Percentiles rank a stretch among this genome's conserved stretches.
phyloP scores from a whole-genome alignment of 2,113 vertebrate genomes.

The Scomber colias region DNA sequence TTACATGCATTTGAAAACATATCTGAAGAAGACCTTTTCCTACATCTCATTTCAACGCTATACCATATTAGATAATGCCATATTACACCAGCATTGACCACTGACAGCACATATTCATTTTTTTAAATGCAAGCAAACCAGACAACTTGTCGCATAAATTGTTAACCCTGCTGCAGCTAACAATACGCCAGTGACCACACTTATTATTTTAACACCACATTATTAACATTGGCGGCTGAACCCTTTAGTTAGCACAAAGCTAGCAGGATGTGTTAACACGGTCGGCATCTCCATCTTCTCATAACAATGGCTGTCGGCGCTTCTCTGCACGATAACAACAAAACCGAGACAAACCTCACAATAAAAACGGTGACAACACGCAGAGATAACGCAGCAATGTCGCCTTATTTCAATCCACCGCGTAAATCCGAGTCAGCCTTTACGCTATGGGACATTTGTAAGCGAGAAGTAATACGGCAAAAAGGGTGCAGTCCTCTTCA shows the following conservation, averaged over 20 bases:
- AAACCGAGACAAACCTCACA: constrained; percentile 49
- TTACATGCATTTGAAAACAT: too few relatives aligned
- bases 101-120: background rate
- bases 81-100: background rate
- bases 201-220: background rate
- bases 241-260: constrained; percentile 58
- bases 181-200: background rate
- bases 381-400: background rate
- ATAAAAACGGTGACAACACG: constrained; percentile 67
- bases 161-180: background rate
- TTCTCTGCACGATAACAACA: constrained; percentile 66
- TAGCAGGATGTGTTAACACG: constrained; percentile 57
- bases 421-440: background rate
- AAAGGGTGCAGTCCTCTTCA: constrained; percentile 80
- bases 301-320: constrained; percentile 82
- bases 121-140: background rate
- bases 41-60: too few relatives aligned
- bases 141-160: background rate
- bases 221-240: constrained; percentile 26
- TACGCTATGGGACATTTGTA: constrained; percentile 2
- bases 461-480: constrained; percentile 53
- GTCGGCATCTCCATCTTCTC: constrained; percentile 74
- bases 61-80: background rate
- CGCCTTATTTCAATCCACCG: background rate
- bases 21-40: too few relatives aligned